Conservation (phyloP, 2,113 vertebrate genomes). For the Chaetura pelagica region DNA sequence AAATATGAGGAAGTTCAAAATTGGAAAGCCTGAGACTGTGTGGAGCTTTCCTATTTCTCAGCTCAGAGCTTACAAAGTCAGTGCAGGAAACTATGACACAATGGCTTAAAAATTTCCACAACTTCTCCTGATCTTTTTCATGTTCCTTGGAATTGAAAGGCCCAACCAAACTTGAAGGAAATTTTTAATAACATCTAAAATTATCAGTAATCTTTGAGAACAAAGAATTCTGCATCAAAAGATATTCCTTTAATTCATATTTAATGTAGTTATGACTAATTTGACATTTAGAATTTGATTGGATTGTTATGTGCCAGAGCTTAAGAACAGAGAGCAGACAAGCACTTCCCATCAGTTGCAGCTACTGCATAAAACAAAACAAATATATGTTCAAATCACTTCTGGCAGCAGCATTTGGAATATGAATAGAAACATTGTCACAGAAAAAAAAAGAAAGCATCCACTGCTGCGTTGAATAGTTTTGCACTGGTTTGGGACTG, state of each 20-base stretch:
- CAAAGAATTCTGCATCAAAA: conserved; percentile 17
- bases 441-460: background rate
- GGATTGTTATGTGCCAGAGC: background rate
- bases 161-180: background rate
- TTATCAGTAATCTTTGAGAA: conserved; percentile 7
- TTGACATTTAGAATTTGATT: conserved; percentile 22
- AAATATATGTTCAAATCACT: background rate
- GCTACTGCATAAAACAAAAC: background rate
- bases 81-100: background rate
- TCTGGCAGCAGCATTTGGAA: background rate
- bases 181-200: background rate
- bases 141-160: background rate
- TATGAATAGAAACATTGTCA: background rate
- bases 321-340: background rate
- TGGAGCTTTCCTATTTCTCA: background rate
- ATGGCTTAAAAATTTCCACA: background rate
- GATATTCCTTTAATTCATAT: conserved; percentile 30
- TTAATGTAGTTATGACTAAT: conserved; percentile 42
- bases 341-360: background rate
- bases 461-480: background rate
- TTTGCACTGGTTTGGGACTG: background rate
- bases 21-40: background rate
- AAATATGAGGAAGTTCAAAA: background rate
- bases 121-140: background rate
- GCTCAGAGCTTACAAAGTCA: background rate